phyloP scores from a whole-genome alignment of 2,113 vertebrate species.

The Sciurus niger region DNA sequence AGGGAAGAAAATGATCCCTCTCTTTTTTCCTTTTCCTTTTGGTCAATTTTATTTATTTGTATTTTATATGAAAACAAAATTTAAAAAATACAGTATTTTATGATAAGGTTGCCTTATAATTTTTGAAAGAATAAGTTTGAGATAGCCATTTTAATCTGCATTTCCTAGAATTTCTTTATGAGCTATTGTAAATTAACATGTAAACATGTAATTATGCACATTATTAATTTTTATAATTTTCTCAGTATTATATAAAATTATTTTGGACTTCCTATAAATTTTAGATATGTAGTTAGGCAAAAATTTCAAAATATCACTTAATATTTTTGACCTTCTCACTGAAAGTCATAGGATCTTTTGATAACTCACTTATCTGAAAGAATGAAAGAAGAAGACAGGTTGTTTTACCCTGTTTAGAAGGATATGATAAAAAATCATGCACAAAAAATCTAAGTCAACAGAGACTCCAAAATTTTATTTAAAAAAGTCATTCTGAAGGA shows the following conservation, averaged over 20 bases:
- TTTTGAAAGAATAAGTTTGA: not conserved
- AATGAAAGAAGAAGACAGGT: not conserved
- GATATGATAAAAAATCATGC: not conserved
- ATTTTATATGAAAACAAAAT: not conserved
- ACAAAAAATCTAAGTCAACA: not conserved
- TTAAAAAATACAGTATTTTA: not conserved
- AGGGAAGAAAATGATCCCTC: not conserved
- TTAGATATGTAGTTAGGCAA: not conserved
- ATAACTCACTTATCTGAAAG: conserved; percentile 24
- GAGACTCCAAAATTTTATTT: not conserved
- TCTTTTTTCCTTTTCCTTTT: not conserved
- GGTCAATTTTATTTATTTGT: not conserved
- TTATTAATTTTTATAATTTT: not conserved
- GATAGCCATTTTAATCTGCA: not conserved
- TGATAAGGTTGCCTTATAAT: not conserved
- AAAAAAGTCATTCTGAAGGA: conserved; percentile 10
- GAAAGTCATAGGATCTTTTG: not conserved
- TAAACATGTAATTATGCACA: not conserved
- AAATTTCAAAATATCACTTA: not conserved
- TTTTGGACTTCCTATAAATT: not conserved
- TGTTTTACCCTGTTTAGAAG: not conserved
- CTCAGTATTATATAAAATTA: not conserved
- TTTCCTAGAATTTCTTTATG: not conserved
- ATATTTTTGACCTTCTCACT: not conserved
- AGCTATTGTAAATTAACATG: not conserved